These are phyloP conservation scores for Acridotheres tristis DNA, from an alignment of 2,797 vertebrate species.

Conservation along the genomic window DNA sequence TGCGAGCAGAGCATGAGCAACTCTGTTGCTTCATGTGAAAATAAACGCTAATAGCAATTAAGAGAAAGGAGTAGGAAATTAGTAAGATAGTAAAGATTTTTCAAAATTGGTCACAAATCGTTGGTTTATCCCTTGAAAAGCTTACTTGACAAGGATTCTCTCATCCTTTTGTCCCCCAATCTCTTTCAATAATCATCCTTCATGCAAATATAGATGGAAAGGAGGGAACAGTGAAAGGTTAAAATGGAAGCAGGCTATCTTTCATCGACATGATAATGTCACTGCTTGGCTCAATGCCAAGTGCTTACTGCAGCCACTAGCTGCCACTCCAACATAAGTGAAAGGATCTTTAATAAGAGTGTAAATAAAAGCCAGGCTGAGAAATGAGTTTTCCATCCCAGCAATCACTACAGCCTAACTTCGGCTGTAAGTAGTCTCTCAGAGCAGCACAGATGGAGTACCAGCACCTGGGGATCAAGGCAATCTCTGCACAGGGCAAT, in stretches of 20 bases:
- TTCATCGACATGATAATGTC: slow-evolving; percentile 70
- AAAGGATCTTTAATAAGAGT: slow-evolving; percentile 80
- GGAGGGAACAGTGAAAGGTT: slow-evolving; percentile 70
- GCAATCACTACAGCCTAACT: slow-evolving; percentile 73
- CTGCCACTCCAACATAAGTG: slow-evolving; percentile 72
- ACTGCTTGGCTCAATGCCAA: slow-evolving; percentile 67
- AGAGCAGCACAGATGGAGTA: slow-evolving; percentile 74
- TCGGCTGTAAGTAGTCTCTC: slow-evolving; percentile 72
- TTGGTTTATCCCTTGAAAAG: slow-evolving; percentile 24
- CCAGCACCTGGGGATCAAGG: slow-evolving; percentile 72
- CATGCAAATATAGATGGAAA: slow-evolving; percentile 68
- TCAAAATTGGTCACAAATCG: slow-evolving; percentile 16
- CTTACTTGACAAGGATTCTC: slow-evolving; percentile 25
- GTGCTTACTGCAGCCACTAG: slow-evolving; percentile 66
- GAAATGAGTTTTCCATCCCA: slow-evolving; percentile 80
- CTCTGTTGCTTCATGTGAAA: slow-evolving; percentile 16
- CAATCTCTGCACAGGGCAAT: slow-evolving; percentile 61
- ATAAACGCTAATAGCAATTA: slow-evolving; percentile 37
- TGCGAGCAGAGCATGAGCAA: background rate
- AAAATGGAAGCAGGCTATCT: slow-evolving; percentile 71
- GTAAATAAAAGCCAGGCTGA: slow-evolving; percentile 79
- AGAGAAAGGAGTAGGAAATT: background rate
- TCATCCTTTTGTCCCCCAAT: slow-evolving; percentile 49
- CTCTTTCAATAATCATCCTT: slow-evolving; percentile 46
- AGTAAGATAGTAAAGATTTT: slow-evolving; percentile 30